Conservation (phyloP, 2,113 vertebrate genomes). For the Holacanthus passer region DNA sequence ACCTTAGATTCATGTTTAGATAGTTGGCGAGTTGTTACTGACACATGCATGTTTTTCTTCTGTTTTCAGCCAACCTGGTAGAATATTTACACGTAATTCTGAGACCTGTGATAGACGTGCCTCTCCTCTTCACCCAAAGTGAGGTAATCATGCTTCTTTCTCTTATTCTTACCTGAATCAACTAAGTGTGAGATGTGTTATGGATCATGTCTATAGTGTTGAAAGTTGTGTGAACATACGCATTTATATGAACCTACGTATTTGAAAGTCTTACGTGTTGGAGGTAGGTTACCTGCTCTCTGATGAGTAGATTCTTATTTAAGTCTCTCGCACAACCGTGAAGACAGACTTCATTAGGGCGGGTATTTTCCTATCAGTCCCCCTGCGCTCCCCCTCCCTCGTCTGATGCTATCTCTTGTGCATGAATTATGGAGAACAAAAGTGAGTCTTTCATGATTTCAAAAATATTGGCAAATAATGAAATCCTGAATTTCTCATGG, state of each 20-base stretch:
- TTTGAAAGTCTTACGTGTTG: constrained; percentile 29
- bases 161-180: background rate
- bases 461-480: background rate
- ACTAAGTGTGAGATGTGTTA: background rate
- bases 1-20: background rate
- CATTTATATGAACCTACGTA: background rate
- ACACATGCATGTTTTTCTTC: background rate
- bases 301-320: constrained; percentile 64
- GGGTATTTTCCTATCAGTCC: constrained; percentile 54
- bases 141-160: constrained; percentile 84
- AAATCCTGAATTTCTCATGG: background rate
- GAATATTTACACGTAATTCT: constrained; percentile 89
- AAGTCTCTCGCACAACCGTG: constrained; percentile 55
- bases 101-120: constrained; percentile 87
- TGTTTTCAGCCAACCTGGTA: constrained; percentile 85
- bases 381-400: background rate
- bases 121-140: constrained; percentile 90
- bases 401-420: constrained; percentile 29
- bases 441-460: constrained; percentile 2
- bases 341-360: constrained; percentile 61
- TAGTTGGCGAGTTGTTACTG: background rate
- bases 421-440: constrained; percentile 64
- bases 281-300: constrained; percentile 48
- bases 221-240: constrained; percentile 16
- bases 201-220: background rate